phyloP scores from a whole-genome alignment of 2,888 invertebrate species.

The Pecten maximus region DNA sequence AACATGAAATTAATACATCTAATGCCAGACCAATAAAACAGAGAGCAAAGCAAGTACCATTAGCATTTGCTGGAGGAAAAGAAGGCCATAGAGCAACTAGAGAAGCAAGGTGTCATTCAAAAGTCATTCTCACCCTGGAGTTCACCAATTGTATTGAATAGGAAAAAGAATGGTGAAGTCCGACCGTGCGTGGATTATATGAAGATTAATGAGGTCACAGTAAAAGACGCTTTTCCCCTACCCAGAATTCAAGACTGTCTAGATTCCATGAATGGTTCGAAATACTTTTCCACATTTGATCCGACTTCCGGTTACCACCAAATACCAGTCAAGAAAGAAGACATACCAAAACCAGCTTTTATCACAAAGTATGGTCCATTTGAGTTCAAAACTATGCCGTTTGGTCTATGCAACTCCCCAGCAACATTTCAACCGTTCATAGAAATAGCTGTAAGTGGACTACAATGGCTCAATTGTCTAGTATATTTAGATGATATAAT shows the following conservation, averaged over 20 bases:
- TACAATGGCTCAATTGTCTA: conserved; percentile 55
- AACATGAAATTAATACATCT: conserved; percentile 54
- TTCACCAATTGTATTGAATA: conserved; percentile 50
- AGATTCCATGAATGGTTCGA: neutral
- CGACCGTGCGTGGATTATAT: conserved; percentile 58
- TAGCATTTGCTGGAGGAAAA: conserved; percentile 52
- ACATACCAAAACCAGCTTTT: conserved; percentile 61
- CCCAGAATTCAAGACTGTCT: neutral
- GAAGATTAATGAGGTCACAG: neutral
- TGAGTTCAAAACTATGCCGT: no score
- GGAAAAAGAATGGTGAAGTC: conserved; percentile 54
- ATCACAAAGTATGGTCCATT: conserved; percentile 56
- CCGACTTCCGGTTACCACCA: conserved; percentile 56
- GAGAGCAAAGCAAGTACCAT: conserved; percentile 53
- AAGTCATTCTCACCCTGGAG: conserved; percentile 56
- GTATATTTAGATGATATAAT: no score
- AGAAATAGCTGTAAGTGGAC: conserved; percentile 49
- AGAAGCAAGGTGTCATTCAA: conserved; percentile 53
- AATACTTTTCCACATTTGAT: conserved; percentile 52
- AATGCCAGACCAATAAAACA: conserved; percentile 56
- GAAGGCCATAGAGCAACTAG: conserved; percentile 53
- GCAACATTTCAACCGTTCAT: conserved; percentile 53
- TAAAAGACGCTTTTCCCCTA: neutral
- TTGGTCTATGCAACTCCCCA: no score
- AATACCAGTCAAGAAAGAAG: conserved; percentile 52